A percentile compares a stretch with the other conserved stretches of the same genome.
Evolutionary conservation across 2,797 vertebrate species (phyloP).

Genomic region (Margarornis squamiger): DNA sequence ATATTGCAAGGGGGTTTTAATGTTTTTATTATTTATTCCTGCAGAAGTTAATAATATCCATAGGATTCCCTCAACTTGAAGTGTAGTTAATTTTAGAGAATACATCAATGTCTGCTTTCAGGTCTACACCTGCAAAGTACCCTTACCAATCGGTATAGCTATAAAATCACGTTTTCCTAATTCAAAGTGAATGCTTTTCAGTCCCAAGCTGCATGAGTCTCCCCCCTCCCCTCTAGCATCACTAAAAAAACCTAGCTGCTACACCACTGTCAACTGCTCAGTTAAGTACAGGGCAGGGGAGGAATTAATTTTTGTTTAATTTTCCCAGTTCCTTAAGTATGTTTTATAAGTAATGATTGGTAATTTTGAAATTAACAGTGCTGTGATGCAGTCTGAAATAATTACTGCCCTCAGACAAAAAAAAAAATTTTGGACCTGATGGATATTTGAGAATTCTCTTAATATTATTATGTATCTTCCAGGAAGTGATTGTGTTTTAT

Average conservation of each 20-base stretch:
- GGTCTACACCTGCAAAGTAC: not conserved
- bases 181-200: not conserved
- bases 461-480: not conserved
- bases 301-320: not conserved
- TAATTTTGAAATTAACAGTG: not conserved
- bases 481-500: not conserved
- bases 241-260: not conserved
- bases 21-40: not conserved
- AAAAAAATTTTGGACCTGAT: not conserved
- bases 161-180: not conserved
- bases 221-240: not conserved
- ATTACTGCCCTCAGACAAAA: not conserved
- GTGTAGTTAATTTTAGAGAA: constrained; percentile 22
- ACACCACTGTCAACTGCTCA: not conserved
- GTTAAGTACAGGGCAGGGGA: not conserved
- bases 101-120: not conserved
- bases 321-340: not conserved
- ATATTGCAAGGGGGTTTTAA: not conserved
- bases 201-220: not conserved
- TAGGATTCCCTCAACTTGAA: not conserved
- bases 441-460: not conserved
- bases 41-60: constrained; percentile 4
- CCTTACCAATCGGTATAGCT: not conserved
- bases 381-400: not conserved
- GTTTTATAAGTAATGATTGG: not conserved